Evolutionary conservation across 2,888 invertebrate species (phyloP), one percentile per base, ranked within the genome.

Genomic region (Peribatodes rhomboidaria): DNA sequence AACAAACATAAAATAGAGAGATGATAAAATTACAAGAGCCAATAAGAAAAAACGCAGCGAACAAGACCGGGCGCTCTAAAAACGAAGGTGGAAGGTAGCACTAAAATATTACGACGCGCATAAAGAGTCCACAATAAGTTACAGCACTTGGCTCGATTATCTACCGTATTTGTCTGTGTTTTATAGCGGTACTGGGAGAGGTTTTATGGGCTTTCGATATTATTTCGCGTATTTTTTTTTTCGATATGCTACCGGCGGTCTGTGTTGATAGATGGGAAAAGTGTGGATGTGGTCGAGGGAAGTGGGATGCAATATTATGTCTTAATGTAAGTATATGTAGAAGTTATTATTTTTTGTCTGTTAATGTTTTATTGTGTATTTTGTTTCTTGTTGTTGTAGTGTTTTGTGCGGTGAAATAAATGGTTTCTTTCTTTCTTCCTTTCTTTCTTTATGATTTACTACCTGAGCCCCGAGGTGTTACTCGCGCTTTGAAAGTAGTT

Each of bases 141-240:
- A 70, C 70, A 71, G 81, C 90, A 89, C 91, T 91, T 86, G 89
- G 76, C 84, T 81, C 90, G 92, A 90, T 92, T 92, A 91, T 92
- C 83, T 84, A 75, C 82, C 70, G 86, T 84, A 81, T 92, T 91
- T 91, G 92, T 92, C 87, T 89, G 88, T 87, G 81, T 87, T 92
- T 91, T 92, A 92, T 90, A 83, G 87, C 87, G 88, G 88, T 87
- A 82, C 86, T 78, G 70, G 80, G 79, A 82, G 72, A 82, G 74
- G 77, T 80, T 91, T 92, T 92, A 92, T 88, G 77, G 87, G 82
- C 85, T 89, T 89, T 88, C 92, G 87, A 92, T 92, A 92, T 92
- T 91, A 92, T 92, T 90, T 91, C 86, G 86, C 88, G 86, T 86
- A 82, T 85, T 89, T 90, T 87, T 86, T n/a, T 90, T 82, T 56